phyloP scores from a whole-genome alignment of 2,888 invertebrate genomes.

The Macrosoma leucophasiata region DNA sequence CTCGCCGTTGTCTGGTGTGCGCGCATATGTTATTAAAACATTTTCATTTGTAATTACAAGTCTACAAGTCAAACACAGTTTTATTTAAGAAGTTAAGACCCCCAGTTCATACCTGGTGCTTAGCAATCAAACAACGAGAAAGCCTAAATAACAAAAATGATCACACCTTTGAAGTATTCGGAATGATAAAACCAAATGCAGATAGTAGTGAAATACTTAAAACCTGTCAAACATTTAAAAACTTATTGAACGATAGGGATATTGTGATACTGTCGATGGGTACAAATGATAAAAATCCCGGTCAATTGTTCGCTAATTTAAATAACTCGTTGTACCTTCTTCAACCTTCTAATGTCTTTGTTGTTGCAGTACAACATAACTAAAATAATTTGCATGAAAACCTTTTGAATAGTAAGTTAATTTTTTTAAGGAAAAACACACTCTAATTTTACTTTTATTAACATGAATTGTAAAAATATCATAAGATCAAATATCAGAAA shows the following conservation, averaged over 20 bases:
- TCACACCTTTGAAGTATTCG: slow-evolving; percentile 1
- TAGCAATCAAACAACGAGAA: neutral
- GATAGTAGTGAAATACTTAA: slow-evolving; percentile 1
- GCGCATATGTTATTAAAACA: no score
- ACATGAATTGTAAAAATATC: slow-evolving; percentile 2
- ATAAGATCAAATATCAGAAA: slow-evolving; percentile 1
- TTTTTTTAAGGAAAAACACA: neutral
- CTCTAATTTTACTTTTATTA: neutral
- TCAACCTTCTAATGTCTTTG: neutral
- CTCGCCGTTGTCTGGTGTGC: no score
- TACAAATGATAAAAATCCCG: slow-evolving; percentile 1
- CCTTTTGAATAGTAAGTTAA: no score
- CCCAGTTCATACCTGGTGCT: no score
- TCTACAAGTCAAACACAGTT: no score
- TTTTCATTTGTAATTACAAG: no score
- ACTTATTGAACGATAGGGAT: neutral
- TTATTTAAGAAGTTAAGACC: no score
- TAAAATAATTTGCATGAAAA: neutral
- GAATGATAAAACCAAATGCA: slow-evolving; percentile 2
- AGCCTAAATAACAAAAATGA: slow-evolving; percentile 2
- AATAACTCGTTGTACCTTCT: slow-evolving; percentile 1
- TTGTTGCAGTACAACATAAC: slow-evolving; percentile 1
- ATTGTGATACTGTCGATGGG: slow-evolving; percentile 1
- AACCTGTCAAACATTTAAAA: slow-evolving; percentile 1
- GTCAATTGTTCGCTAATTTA: slow-evolving; percentile 2